Evolutionary conservation across 2,888 invertebrate species (phyloP).

Genomic region (Acrobeloides nanus): DNA sequence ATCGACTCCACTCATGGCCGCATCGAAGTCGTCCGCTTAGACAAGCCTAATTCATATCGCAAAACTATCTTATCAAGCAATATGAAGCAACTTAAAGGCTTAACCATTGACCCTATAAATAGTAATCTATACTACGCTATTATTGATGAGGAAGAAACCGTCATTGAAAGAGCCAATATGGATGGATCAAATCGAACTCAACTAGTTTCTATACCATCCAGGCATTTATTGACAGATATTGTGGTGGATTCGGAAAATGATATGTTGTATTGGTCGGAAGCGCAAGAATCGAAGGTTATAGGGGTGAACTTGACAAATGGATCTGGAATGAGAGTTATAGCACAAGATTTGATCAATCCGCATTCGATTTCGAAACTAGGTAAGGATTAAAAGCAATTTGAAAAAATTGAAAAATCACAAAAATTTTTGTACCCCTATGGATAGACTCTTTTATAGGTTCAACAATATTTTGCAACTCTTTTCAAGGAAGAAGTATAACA

Average conservation of each 20-base stretch:
- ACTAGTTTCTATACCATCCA: conserved; percentile 3
- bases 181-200: conserved; percentile 24
- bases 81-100: conserved; percentile 10
- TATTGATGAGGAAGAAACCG: conserved; percentile 10
- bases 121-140: conserved; percentile 20
- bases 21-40: conserved; percentile 15
- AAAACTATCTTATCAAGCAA: conserved; percentile 8
- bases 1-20: conserved; percentile 20
- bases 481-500: conserved; percentile 21
- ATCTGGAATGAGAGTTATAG: neutral
- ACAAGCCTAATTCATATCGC: neutral
- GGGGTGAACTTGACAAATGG: conserved; percentile 4
- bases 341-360: conserved; percentile 10
- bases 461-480: conserved; percentile 16
- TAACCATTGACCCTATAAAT: conserved; percentile 17
- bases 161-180: conserved; percentile 20
- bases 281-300: neutral
- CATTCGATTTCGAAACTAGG: conserved; percentile 14
- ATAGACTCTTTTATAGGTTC: conserved; percentile 10
- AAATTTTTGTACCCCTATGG: neutral
- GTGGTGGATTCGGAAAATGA: conserved; percentile 1
- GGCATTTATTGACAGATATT: neutral
- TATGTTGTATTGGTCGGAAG: conserved; percentile 9
- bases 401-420: too few species aligned
- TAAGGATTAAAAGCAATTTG: conserved; percentile 1